Base-by-base conservation (phyloP, 2,113 vertebrate species). In the Polypterus bichir region DNA sequence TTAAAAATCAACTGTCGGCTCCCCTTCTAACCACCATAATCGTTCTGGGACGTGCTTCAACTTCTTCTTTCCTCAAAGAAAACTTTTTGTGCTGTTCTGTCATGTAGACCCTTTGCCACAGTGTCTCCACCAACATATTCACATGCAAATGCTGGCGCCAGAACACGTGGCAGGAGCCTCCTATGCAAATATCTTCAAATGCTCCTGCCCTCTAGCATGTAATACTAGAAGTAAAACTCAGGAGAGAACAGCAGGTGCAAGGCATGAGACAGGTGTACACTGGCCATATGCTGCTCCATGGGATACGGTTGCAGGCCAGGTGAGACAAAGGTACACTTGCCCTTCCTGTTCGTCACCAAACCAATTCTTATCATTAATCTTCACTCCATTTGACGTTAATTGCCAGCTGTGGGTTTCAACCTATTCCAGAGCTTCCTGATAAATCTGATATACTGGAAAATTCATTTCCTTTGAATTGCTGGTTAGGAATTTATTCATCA, bases 211-310 rank as follows among this genome's bases (percentile, higher is more conserved):
- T 46, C 62, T 67, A 75, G 77, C 70, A 74, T 61, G 62, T 59
- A 70, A 67, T 4, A 52, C 59, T 57, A 1, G 44, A 62, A 46
- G 58, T 54, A 68, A 10, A 65, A 67, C 67, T 44, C 57, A 27
- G 70, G 4, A 64, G 0, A 10, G 54, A 67, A 66, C 73, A 78
- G 90, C 92, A 93, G 92, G 90, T 92, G 92, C 77, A 76, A 72
- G 70, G 59, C 74, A 48, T 4, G 2, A 66, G 77, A 86, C 89
- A 93, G 89, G 88, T 92, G 90, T 82, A 61, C 45, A 69, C 75
- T 74, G 61, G 58, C 88, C 92, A 90, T 90, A 90, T 91, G 91
- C 75, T 70, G 72, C 63, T 66, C 62, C 63, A 68, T 61, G 60
- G 71, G 47, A 51, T 69, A 63, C 6, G 8, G 59, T 82, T 70